These are phyloP conservation scores for Liopterus haemorrhoidalis DNA, from an alignment of 2,888 invertebrate species.

Conservation along the genomic window DNA sequence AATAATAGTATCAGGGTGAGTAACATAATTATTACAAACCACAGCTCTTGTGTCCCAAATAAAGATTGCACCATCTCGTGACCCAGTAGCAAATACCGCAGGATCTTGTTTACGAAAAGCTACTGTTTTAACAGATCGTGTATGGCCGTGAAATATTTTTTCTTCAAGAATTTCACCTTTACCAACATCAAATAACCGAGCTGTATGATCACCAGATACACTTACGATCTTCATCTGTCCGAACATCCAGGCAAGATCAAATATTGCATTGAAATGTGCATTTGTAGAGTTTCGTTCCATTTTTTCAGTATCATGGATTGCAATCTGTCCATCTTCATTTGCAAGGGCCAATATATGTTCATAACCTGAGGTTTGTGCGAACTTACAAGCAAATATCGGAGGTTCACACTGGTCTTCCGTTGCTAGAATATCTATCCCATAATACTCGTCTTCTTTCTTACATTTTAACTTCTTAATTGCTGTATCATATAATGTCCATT, in stretches of 20 bases:
- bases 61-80: constrained; percentile 79
- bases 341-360: constrained; percentile 73
- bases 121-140: constrained; percentile 75
- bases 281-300: constrained; percentile 48
- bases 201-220: constrained; percentile 79
- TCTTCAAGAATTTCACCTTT: constrained; percentile 45
- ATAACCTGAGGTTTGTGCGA: constrained; percentile 58
- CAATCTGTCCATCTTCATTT: constrained; percentile 77
- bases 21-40: constrained; percentile 43
- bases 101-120: constrained; percentile 64
- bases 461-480: constrained; percentile 60
- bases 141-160: constrained; percentile 67
- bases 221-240: constrained; percentile 71
- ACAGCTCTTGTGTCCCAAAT: constrained; percentile 73
- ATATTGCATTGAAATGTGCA: constrained; percentile 80
- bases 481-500: constrained; percentile 57
- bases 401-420: constrained; percentile 56
- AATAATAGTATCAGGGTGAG: constrained; percentile 67
- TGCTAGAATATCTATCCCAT: constrained; percentile 52
- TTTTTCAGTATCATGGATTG: constrained; percentile 49
- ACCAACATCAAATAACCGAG: constrained; percentile 69
- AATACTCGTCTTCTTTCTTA: constrained; percentile 57
- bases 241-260: constrained; percentile 83
- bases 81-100: constrained; percentile 80
- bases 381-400: constrained; percentile 76